These are phyloP conservation scores for Chaetogeoica ovagalla DNA, from an alignment of 2,888 invertebrate genomes.

Conservation along the genomic window DNA sequence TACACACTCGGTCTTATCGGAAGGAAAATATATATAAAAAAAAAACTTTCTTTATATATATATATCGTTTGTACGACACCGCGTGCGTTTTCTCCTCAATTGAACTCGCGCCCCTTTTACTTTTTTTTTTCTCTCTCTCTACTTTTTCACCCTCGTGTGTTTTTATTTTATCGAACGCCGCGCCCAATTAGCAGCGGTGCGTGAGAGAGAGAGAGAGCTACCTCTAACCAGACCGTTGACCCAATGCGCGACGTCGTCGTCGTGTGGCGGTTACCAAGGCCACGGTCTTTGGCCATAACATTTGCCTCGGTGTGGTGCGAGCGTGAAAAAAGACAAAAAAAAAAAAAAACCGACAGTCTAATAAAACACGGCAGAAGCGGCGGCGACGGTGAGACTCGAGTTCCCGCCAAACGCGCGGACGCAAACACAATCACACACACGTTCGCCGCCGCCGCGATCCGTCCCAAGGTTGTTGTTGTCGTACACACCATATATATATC, in stretches of 20 bases:
- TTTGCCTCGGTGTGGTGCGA: slow-evolving; percentile 18
- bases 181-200: slow-evolving; percentile 10
- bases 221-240: slow-evolving; percentile 50
- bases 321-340: neutral
- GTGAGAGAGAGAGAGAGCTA: neutral
- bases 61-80: no score
- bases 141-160: neutral
- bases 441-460: neutral
- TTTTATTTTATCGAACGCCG: neutral
- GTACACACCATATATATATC: neutral
- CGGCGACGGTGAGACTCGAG: slow-evolving; percentile 10
- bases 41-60: neutral
- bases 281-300: slow-evolving; percentile 47
- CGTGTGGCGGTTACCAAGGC: slow-evolving; percentile 49
- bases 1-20: no score
- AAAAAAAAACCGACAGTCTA: slow-evolving; percentile 12
- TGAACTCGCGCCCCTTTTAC: no score
- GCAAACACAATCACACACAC: slow-evolving; percentile 5
- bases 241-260: slow-evolving; percentile 22
- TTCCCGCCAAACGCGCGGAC: slow-evolving; percentile 45
- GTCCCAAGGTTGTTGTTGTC: slow-evolving; percentile 42
- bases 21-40: no score
- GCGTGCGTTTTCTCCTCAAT: no score
- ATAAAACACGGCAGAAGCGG: slow-evolving; percentile 46
- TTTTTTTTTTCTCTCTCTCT: no score